Evolutionary conservation across 1,140 invertebrate genomes (phyloP).

Genomic region (Drosophila arizonae): DNA sequence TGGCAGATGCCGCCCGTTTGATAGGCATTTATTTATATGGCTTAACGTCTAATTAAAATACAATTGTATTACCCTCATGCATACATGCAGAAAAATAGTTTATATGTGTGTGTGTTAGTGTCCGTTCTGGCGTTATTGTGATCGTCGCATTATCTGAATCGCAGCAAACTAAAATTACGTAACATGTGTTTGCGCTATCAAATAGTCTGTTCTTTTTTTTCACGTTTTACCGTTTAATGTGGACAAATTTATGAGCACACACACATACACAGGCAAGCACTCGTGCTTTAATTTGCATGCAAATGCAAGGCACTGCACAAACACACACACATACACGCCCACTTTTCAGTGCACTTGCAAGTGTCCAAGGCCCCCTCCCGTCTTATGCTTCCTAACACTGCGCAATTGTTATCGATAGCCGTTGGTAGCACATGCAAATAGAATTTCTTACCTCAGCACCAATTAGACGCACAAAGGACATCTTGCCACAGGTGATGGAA

Average conservation of each 20-base stretch:
- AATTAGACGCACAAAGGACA: constrained; percentile 76
- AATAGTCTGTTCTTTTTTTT: constrained; percentile 28
- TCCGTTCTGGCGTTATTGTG: constrained; percentile 20
- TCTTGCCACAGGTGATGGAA: constrained; percentile 40
- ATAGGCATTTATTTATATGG: constrained; percentile 43
- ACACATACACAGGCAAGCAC: not conserved
- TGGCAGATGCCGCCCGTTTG: constrained; percentile 31
- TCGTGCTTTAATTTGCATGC: constrained; percentile 15
- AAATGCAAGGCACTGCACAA: not conserved
- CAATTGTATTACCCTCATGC: constrained; percentile 17
- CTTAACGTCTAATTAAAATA: constrained; percentile 38
- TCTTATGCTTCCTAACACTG: constrained; percentile 13
- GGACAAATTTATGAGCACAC: constrained; percentile 18
- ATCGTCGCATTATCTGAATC: constrained; percentile 43
- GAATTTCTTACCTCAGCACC: constrained; percentile 67
- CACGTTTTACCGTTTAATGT: constrained; percentile 16
- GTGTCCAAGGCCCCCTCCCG: not conserved
- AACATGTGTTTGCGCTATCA: constrained; percentile 61
- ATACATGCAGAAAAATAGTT: not conserved
- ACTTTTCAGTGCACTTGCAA: not conserved
- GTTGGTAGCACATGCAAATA: not conserved
- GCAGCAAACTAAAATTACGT: constrained; percentile 50
- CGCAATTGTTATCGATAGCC: constrained; percentile 12
- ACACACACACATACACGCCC: constrained; percentile 2
- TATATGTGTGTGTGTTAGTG: constrained; percentile 1